A percentile compares a stretch with the other conserved stretches of the same genome.
Evolutionary conservation across 2,797 vertebrate genomes (phyloP).

Genomic region (Acanthurus leucopareius): DNA sequence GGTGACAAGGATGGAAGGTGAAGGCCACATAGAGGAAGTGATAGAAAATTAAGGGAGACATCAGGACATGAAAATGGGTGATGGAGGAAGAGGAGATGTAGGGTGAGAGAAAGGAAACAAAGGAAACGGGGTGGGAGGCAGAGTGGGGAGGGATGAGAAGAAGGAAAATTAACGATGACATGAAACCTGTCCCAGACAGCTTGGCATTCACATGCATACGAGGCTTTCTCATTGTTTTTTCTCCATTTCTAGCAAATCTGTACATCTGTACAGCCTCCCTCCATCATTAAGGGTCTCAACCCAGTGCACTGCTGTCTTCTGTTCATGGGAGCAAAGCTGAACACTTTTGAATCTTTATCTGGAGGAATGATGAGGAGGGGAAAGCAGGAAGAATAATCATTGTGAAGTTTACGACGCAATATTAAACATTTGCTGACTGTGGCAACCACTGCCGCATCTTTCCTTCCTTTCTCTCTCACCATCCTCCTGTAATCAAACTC

Average conservation of each 20-base stretch:
- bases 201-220: conserved; percentile 46
- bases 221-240: conserved; percentile 49
- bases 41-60: conserved; percentile 18
- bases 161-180: conserved; percentile 26
- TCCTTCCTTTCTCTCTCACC: conserved; percentile 35
- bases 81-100: neutral
- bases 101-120: neutral
- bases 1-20: neutral
- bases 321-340: conserved; percentile 59
- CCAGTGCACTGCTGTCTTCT: conserved; percentile 58
- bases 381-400: conserved; percentile 17
- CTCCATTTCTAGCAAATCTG: conserved; percentile 58
- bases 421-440: conserved; percentile 54
- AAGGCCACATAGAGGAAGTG: neutral
- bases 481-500: conserved; percentile 50
- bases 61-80: neutral
- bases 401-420: conserved; percentile 47
- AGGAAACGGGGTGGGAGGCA: neutral
- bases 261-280: conserved; percentile 71
- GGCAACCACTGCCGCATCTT: conserved; percentile 23
- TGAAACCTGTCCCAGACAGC: conserved; percentile 48
- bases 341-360: conserved; percentile 59
- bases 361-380: conserved; percentile 38
- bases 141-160: neutral
- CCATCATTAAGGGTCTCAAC: conserved; percentile 71